A percentile compares a stretch with the other conserved stretches of the same genome.
Conservation (phyloP, 2,113 vertebrate genomes). For the Eupsittula cactorum region DNA sequence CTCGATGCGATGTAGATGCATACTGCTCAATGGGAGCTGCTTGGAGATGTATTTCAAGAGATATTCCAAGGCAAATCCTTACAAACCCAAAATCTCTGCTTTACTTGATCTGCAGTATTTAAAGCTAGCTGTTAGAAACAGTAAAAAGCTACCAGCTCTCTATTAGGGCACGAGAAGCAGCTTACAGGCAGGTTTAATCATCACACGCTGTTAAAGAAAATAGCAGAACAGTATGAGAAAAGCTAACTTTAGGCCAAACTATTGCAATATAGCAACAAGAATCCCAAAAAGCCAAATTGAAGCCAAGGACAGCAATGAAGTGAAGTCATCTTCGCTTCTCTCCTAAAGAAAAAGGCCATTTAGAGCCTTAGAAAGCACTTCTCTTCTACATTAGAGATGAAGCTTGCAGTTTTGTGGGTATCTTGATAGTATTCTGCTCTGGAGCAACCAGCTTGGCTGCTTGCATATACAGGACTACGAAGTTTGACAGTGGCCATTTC, state of each 20-base stretch:
- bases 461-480: accelerated
- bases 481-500: neutral
- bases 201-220: neutral
- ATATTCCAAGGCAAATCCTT: neutral
- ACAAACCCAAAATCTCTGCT: neutral
- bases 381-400: neutral
- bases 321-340: neutral
- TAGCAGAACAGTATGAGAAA: neutral
- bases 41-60: neutral
- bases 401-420: neutral
- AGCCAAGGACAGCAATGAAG: neutral
- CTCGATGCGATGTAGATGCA: neutral
- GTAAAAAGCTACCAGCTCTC: neutral
- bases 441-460: neutral
- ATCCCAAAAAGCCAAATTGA: neutral
- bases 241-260: neutral
- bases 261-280: neutral
- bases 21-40: neutral
- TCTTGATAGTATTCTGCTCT: neutral
- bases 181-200: neutral
- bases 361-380: neutral
- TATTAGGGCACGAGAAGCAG: neutral
- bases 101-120: neutral
- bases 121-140: neutral
- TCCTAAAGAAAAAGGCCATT: neutral